A percentile compares a stretch with the other conserved stretches of the same genome.
Conservation (phyloP, 2,113 vertebrate genomes). For the Ammodytes marinus region DNA sequence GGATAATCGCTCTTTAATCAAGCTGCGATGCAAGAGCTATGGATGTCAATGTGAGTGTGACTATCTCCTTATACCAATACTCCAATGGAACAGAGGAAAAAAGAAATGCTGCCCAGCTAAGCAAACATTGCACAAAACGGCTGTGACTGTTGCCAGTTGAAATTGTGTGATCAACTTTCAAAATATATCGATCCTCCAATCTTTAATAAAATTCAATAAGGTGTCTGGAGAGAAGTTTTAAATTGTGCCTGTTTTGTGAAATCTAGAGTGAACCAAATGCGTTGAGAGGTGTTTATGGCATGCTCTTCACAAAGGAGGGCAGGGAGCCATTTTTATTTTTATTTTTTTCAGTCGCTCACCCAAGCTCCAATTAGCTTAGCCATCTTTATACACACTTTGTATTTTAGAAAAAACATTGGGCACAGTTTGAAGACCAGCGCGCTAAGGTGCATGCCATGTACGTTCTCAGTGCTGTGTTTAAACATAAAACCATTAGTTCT, state of each 20-base stretch:
- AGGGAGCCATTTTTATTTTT: constrained; percentile 7
- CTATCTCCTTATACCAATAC: constrained; percentile 54
- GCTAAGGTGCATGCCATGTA: constrained; percentile 57
- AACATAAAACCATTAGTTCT: constrained; percentile 29
- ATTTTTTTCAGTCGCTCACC: constrained; percentile 14
- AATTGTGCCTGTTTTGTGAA: constrained; percentile 53
- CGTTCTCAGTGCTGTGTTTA: constrained; percentile 56
- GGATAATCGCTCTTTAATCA: constrained; percentile 35
- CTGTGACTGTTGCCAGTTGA: constrained; percentile 56
- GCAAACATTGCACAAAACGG: constrained; percentile 63
- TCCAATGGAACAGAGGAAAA: constrained; percentile 55
- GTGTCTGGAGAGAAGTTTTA: constrained; percentile 64
- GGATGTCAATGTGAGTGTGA: constrained; percentile 63
- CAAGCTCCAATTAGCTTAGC: constrained; percentile 30
- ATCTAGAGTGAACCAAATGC: constrained; percentile 11
- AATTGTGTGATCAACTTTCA: constrained; percentile 72
- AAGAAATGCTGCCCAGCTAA: constrained; percentile 61
- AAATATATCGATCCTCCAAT: constrained; percentile 70
- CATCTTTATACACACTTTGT: constrained; percentile 10
- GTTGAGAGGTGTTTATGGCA: constrained; percentile 18
- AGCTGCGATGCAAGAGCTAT: not conserved
- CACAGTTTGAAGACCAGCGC: constrained; percentile 27
- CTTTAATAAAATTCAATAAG: constrained; percentile 35
- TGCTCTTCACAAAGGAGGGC: constrained; percentile 22
- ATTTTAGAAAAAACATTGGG: constrained; percentile 18